Conservation (phyloP, 1,140 invertebrate genomes). For the Centruroides vittatus region DNA sequence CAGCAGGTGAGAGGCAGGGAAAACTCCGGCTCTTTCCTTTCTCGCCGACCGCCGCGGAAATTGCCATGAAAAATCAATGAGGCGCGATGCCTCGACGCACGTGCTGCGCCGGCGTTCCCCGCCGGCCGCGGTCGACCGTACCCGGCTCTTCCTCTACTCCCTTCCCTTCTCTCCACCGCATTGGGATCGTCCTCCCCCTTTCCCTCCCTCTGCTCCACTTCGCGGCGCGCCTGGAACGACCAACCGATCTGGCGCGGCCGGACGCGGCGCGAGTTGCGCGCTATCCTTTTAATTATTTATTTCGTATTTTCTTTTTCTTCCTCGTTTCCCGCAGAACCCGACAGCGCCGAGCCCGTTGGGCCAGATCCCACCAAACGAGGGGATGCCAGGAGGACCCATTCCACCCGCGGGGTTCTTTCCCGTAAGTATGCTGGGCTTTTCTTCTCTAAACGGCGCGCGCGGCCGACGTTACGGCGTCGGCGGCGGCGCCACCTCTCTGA, state of each 20-base stretch:
- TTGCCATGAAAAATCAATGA: too few species aligned
- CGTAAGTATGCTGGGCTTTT: constrained; percentile 39
- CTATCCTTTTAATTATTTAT: not conserved
- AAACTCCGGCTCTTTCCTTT: too few species aligned
- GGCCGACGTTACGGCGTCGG: not conserved
- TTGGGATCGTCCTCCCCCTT: not conserved
- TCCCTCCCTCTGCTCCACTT: not conserved
- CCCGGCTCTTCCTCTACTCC: not conserved
- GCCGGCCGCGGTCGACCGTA: not conserved
- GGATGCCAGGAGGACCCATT: constrained; percentile 78
- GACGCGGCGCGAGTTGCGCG: too few species aligned
- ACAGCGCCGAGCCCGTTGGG: constrained; percentile 34
- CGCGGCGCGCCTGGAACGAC: not conserved
- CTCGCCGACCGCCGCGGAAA: too few species aligned
- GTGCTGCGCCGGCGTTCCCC: too few species aligned
- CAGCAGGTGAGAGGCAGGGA: too few species aligned
- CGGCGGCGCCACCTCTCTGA: not conserved
- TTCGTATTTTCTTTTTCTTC: constrained; percentile 12
- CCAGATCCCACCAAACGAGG: constrained; percentile 57
- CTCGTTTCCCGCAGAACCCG: constrained; percentile 28
- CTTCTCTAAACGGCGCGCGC: not conserved
- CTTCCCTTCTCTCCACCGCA: not conserved
- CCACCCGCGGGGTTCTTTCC: constrained; percentile 79
- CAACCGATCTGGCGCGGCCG: too few species aligned
- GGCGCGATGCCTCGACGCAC: too few species aligned